These are phyloP conservation scores for Amiota minor DNA, from an alignment of 2,888 invertebrate species.

Conservation along the genomic window DNA sequence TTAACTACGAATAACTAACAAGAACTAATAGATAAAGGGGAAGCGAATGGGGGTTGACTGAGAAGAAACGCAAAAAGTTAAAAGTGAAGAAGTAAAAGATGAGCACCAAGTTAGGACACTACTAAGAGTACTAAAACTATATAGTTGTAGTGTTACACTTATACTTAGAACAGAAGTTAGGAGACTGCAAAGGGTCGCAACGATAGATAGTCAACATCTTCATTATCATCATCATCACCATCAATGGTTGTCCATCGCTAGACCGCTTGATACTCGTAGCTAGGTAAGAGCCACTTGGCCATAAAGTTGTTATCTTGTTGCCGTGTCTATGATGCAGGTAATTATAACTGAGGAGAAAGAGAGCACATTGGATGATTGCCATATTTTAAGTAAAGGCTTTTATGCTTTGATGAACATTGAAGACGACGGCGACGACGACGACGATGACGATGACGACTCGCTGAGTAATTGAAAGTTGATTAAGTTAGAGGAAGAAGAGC, in stretches of 20 bases:
- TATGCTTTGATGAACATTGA: background rate
- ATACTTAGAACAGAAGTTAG: background rate
- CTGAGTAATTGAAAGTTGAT: too few relatives aligned
- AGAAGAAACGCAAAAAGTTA: background rate
- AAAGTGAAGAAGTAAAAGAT: too few relatives aligned
- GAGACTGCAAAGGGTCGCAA: background rate
- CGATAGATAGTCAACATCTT: background rate
- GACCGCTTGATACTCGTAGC: background rate
- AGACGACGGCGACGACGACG: too few relatives aligned
- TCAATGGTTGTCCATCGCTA: slow-evolving; percentile 6
- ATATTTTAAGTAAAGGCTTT: slow-evolving; percentile 11
- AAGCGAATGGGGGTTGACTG: background rate
- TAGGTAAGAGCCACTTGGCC: background rate
- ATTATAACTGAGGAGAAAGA: slow-evolving; percentile 29
- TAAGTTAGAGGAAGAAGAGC: too few relatives aligned
- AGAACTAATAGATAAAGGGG: background rate
- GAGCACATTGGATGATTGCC: background rate
- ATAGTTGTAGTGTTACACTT: too few relatives aligned
- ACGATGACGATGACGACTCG: too few relatives aligned
- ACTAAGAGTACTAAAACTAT: too few relatives aligned
- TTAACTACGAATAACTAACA: slow-evolving; percentile 35
- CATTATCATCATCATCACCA: background rate
- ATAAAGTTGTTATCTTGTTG: background rate
- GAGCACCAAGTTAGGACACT: too few relatives aligned
- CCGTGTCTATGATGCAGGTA: slow-evolving; percentile 13